Percentiles rank a stretch among this genome's conserved stretches.
These are phyloP conservation scores for Apostichopus leukothele DNA, from an alignment of 53 echinoderm and acorn worm genomes.

Conservation along the genomic window DNA sequence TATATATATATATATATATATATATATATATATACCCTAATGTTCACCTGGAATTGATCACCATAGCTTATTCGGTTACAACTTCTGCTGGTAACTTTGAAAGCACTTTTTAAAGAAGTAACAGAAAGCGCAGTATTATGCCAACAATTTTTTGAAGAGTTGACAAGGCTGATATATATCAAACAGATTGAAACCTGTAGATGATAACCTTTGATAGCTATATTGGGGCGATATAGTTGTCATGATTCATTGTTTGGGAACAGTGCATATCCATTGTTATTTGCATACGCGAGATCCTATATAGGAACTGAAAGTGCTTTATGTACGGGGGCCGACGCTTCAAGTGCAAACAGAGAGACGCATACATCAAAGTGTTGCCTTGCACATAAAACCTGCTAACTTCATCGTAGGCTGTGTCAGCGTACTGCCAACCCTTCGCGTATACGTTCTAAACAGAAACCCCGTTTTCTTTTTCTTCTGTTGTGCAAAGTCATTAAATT, in stretches of 20 bases:
- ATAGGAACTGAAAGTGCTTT: not conserved
- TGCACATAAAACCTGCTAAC: not conserved
- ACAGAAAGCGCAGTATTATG: not conserved
- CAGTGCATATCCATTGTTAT: not conserved
- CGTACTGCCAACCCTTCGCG: not conserved
- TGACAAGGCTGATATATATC: not conserved
- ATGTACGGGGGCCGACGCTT: not conserved
- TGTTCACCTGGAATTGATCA: too few species aligned
- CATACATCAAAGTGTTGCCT: conserved; percentile 27
- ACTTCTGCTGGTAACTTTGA: too few species aligned
- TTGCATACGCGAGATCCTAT: conserved; percentile 1
- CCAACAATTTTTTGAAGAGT: not conserved
- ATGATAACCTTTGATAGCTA: not conserved
- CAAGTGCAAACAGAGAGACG: not conserved
- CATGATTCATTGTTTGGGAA: not conserved
- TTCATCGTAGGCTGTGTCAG: not conserved
- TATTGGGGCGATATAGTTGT: not conserved
- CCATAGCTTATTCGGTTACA: too few species aligned
- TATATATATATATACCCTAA: too few species aligned
- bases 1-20: too few species aligned
- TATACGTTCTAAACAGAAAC: too few species aligned
- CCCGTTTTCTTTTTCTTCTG: not conserved
- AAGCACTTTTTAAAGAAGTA: not conserved
- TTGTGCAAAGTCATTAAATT: conserved; percentile 34
- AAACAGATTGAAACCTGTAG: not conserved